These are phyloP conservation scores for Lagopus leucura DNA, from an alignment of 2,113 vertebrate genomes.

Conservation along the genomic window DNA sequence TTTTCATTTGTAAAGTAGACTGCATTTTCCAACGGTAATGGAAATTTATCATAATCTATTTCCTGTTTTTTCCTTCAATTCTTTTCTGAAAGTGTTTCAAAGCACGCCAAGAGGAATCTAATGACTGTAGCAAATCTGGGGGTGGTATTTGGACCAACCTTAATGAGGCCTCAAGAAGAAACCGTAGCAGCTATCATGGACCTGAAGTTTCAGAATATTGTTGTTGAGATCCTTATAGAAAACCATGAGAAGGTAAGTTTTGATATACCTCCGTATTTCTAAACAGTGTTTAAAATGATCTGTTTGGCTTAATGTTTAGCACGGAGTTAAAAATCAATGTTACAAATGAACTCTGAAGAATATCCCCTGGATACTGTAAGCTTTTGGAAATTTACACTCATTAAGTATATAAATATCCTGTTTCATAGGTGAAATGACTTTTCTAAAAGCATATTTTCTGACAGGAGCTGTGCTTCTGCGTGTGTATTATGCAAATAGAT, in stretches of 20 bases:
- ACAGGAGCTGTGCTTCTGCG: not conserved
- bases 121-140: constrained; percentile 98
- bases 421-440: not conserved
- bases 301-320: not conserved
- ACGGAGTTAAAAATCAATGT: not conserved
- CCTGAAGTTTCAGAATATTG: constrained; percentile 98
- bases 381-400: not conserved
- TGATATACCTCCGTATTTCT: fast-evolving
- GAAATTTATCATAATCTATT: constrained; percentile 52
- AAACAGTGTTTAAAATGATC: not conserved
- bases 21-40: not conserved
- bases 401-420: not conserved
- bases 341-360: not conserved
- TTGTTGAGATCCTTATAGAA: constrained; percentile 97
- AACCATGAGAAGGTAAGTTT: constrained; percentile 90
- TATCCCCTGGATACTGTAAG: fast-evolving
- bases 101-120: constrained; percentile 92
- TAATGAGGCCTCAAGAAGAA: constrained; percentile 97
- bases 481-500: not conserved
- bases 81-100: constrained; percentile 85
- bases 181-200: constrained; percentile 99
- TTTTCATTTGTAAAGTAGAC: constrained; percentile 14
- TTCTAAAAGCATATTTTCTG: not conserved
- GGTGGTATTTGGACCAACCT: constrained; percentile 96
- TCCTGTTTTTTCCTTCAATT: constrained; percentile 53